Conservation (phyloP, 1,140 invertebrate species). For the Campoletis sonorensis region DNA sequence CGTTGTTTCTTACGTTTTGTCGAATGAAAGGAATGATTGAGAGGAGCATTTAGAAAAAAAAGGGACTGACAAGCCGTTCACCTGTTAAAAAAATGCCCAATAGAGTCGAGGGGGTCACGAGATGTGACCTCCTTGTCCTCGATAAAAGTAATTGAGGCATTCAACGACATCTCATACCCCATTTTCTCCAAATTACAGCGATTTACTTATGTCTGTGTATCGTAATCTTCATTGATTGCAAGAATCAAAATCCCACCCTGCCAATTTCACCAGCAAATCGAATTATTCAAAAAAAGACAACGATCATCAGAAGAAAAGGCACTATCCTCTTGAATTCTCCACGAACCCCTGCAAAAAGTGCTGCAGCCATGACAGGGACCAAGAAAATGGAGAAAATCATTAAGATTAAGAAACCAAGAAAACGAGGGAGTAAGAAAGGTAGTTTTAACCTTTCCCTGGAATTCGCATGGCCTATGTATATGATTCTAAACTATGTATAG, state of each 20-base stretch:
- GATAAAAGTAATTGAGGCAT: conserved; percentile 25
- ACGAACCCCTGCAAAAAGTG: too few species aligned
- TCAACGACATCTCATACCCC: background rate
- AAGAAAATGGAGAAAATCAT: background rate
- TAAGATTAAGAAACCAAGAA: conserved; percentile 11
- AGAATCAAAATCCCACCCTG: too few species aligned
- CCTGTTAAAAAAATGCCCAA: conserved; percentile 12
- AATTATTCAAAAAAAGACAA: too few species aligned
- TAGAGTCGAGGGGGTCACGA: background rate
- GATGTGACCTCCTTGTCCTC: background rate
- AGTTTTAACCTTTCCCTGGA: conserved; percentile 52
- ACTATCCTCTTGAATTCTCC: too few species aligned
- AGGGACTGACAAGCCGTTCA: conserved; percentile 7
- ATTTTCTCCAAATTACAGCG: background rate
- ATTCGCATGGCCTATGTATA: conserved; percentile 59
- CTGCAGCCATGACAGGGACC: background rate
- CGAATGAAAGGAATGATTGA: conserved; percentile 50
- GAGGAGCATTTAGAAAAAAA: conserved; percentile 24
- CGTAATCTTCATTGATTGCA: too few species aligned
- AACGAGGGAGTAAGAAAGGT: conserved; percentile 21
- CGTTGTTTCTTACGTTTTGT: conserved; percentile 32
- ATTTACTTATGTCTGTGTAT: too few species aligned
- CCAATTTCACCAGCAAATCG: too few species aligned
- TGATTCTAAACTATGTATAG: conserved; percentile 68
- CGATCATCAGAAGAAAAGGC: too few species aligned